Percentiles rank a stretch among this genome's conserved stretches.
Conservation (phyloP, 2,113 vertebrate species). For the Phalacrocorax aristotelis region DNA sequence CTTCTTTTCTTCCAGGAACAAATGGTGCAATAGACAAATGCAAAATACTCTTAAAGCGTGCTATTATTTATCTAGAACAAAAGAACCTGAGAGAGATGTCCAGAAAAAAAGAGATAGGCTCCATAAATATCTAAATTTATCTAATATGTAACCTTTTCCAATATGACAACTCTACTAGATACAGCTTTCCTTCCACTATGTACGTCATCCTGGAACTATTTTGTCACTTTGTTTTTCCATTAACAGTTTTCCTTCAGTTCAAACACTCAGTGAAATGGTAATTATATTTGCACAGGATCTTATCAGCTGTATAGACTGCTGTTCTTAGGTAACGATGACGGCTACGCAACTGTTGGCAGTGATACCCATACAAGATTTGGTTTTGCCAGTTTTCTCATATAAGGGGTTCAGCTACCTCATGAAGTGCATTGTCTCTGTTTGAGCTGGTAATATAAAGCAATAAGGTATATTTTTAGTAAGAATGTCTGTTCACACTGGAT, state of each 20-base stretch:
- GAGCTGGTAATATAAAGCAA: neutral
- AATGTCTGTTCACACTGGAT: neutral
- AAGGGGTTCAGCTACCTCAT: neutral
- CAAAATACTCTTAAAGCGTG: neutral
- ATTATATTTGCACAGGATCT: neutral
- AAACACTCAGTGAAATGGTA: neutral
- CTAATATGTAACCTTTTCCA: neutral
- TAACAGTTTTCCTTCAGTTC: neutral
- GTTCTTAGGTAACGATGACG: neutral
- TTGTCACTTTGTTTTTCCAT: neutral
- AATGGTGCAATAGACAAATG: neutral
- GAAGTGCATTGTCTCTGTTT: neutral
- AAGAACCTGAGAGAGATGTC: neutral
- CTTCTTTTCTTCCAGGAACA: neutral
- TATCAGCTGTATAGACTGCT: neutral
- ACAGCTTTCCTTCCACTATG: neutral
- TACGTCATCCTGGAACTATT: neutral
- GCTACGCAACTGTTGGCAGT: neutral
- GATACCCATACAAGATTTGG: neutral
- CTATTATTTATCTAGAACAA: neutral
- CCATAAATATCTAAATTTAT: neutral
- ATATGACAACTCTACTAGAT: neutral
- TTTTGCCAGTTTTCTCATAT: neutral
- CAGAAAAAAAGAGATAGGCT: neutral
- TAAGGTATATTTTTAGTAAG: neutral